These are phyloP conservation scores for Nyctibius grandis DNA, from an alignment of 2,797 vertebrate species.

Conservation along the genomic window DNA sequence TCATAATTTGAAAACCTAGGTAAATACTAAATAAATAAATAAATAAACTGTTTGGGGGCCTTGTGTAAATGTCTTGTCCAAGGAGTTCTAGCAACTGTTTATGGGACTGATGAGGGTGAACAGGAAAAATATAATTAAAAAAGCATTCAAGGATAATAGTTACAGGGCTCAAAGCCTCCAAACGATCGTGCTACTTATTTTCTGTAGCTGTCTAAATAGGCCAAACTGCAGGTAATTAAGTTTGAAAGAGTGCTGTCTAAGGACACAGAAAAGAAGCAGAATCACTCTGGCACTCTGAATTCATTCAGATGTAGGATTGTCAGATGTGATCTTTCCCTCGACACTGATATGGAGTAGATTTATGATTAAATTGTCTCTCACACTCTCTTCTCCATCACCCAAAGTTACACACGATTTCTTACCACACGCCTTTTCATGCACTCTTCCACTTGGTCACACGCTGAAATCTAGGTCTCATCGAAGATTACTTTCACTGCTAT, in stretches of 20 bases:
- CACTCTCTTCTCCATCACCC: neutral
- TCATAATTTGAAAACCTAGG: neutral
- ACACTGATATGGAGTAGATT: neutral
- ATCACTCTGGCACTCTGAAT: neutral
- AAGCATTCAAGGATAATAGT: neutral
- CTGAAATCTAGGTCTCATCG: neutral
- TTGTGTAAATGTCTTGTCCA: neutral
- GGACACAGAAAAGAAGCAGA: neutral
- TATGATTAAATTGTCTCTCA: neutral
- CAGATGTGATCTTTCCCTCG: neutral
- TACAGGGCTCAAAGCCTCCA: neutral
- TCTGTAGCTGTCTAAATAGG: neutral
- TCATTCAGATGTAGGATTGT: neutral
- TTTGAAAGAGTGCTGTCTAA: neutral
- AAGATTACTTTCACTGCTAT: neutral
- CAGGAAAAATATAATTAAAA: neutral
- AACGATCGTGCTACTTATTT: neutral
- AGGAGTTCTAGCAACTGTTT: neutral
- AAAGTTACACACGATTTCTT: neutral
- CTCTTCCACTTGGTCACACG: neutral
- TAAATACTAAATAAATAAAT: neutral
- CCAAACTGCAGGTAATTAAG: neutral
- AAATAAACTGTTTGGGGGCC: neutral
- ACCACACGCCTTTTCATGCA: neutral
- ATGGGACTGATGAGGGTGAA: neutral